Evolutionary conservation across 2,888 invertebrate species (phyloP), one percentile per base, ranked within the genome.

Genomic region (Ophion obscuratus): DNA sequence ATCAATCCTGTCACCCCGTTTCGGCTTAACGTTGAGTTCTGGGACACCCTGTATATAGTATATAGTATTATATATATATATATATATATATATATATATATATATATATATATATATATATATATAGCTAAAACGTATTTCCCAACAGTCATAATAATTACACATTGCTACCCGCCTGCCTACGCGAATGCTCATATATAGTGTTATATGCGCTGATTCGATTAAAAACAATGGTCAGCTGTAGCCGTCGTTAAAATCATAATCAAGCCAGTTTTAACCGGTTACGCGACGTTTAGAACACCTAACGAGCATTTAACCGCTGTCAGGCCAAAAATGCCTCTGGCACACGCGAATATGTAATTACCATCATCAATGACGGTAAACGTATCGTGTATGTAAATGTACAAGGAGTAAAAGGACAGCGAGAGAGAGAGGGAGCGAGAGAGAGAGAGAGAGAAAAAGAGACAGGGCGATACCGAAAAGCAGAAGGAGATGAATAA

Each of bases 181-280:
- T 73, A 62, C 73, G 24, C 14, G 6, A n/a, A 20, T 67, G 53
- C 67, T 61, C 27, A 44, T 53, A 59, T 31, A 40, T 47, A 24
- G 20, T n/a, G 61, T 31, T 70, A 36, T 17, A 73, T 64, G 20
- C 14, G 47, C 14, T 14, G 57, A 67, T 64, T 77, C 77, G 73
- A 76, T 80, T 24, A 10, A 24, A 70, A 83, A 80, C 61, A 31
- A 73, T 80, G 66, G 71, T 80, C 80, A 74, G 66, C 57, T 24
- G 73, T 74, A 81, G 24, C 80, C 64, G 83, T 68, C 61, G 74
- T 86, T 86, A 81, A 81, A 81, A 83, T 86, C 74, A 73, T 80
- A 57, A 57, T 17, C 64, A 47, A 83, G 78, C 86, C 86, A 73
- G 83, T 86, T 86, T 78, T 10, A 86, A 71, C 86, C 68, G 77